These are phyloP conservation scores for Paragorgia papillata DNA, from an alignment of 92 coral and sea anemone genomes.

Conservation along the genomic window DNA sequence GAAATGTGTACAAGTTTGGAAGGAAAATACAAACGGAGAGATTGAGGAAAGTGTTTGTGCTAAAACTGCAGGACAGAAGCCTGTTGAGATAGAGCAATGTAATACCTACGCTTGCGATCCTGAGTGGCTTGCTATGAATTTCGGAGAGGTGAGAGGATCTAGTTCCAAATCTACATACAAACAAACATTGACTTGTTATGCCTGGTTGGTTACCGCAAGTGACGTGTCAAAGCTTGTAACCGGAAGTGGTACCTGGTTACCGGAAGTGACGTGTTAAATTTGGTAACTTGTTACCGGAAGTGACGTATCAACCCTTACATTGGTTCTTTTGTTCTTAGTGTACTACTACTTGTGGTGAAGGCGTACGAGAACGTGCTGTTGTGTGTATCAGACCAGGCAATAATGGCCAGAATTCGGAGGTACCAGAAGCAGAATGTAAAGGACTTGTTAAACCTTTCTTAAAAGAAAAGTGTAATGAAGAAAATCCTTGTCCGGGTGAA, in stretches of 20 bases:
- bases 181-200: too few species aligned
- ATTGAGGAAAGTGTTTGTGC: conserved; percentile 80
- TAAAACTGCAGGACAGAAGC: conserved; percentile 42
- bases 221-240: too few species aligned
- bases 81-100: conserved; percentile 75
- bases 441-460: conserved; percentile 68
- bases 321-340: conserved; percentile 53
- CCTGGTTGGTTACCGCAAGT: too few species aligned
- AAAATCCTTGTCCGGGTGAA: conserved; percentile 93
- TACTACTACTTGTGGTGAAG: conserved; percentile 82
- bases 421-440: conserved; percentile 68
- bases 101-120: conserved; percentile 76
- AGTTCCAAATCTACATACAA: too few species aligned
- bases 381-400: conserved; percentile 77
- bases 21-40: conserved; percentile 85
- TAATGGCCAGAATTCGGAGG: conserved; percentile 64
- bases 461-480: conserved; percentile 81
- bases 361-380: conserved; percentile 70
- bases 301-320: too few species aligned
- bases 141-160: conserved; percentile 84
- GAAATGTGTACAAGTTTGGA: conserved; percentile 89
- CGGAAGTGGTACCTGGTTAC: too few species aligned
- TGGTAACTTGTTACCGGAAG: too few species aligned
- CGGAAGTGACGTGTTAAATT: too few species aligned
- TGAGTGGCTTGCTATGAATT: conserved; percentile 91